A percentile compares a stretch with the other conserved stretches of the same genome.
phyloP scores from a whole-genome alignment of 2,797 vertebrate species.

The Acomys russatus region DNA sequence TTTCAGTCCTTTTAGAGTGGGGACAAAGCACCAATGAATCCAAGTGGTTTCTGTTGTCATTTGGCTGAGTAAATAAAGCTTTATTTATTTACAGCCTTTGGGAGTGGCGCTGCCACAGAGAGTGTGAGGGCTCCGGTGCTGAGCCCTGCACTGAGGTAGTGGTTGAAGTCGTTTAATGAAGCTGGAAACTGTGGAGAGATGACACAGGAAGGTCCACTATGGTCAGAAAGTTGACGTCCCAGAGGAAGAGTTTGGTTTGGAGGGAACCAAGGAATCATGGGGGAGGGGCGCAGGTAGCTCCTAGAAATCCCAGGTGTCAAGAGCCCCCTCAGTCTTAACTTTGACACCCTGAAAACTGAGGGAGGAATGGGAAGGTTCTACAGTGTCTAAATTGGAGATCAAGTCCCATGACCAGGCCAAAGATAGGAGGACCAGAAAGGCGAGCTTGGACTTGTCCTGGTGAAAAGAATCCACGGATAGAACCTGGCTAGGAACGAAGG shows the following conservation, averaged over 20 bases:
- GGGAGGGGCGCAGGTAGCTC: background rate
- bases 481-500: constrained; percentile 9
- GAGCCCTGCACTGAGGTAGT: background rate
- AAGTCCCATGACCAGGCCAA: background rate
- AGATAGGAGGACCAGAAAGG: background rate
- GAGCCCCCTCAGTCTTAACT: background rate
- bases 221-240: background rate
- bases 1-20: background rate
- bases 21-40: background rate
- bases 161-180: background rate
- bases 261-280: background rate
- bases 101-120: background rate
- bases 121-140: background rate
- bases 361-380: background rate
- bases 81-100: background rate
- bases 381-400: background rate
- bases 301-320: background rate
- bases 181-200: background rate
- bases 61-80: constrained; percentile 1
- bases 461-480: background rate
- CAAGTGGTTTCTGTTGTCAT: background rate
- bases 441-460: background rate
- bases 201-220: background rate
- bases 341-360: background rate
- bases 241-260: constrained; percentile 19